A percentile compares a stretch with the other conserved stretches of the same genome.
Conservation (phyloP, 2,797 vertebrate species). For the Crypturellus tataupa region DNA sequence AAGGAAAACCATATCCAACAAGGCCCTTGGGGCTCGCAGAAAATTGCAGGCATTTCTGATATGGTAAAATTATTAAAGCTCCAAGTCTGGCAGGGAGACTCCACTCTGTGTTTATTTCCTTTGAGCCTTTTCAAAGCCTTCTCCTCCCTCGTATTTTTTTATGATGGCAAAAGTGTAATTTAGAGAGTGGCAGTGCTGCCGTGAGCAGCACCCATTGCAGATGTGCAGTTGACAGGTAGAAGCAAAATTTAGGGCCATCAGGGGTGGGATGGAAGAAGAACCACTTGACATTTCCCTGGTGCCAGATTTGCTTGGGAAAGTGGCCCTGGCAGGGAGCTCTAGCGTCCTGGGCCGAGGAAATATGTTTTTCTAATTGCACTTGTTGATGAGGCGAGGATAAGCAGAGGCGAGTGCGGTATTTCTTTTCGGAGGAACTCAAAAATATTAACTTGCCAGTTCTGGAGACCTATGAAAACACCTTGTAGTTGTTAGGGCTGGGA, state of each 20-base stretch:
- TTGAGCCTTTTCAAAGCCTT: conserved; percentile 33
- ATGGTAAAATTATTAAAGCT: conserved; percentile 20
- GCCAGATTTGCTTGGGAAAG: conserved; percentile 45
- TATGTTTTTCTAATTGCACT: conserved; percentile 57
- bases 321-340: conserved; percentile 38
- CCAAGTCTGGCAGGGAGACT: background rate
- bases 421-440: conserved; percentile 44
- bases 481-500: conserved; percentile 48
- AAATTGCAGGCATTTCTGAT: conserved; percentile 12
- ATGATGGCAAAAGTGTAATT: background rate
- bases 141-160: background rate
- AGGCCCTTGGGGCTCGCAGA: conserved; percentile 1
- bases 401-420: conserved; percentile 1
- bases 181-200: background rate
- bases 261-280: conserved; percentile 15
- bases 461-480: conserved; percentile 55
- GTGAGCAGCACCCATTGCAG: background rate
- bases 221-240: conserved; percentile 19
- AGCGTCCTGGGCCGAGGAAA: conserved; percentile 1
- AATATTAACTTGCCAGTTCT: conserved; percentile 54
- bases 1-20: background rate
- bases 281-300: conserved; percentile 15
- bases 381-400: conserved; percentile 63
- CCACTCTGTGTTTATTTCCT: conserved; percentile 37
- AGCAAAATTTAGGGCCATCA: background rate